phyloP scores from a whole-genome alignment of 1,140 invertebrate species.

The Conus betulinus region DNA sequence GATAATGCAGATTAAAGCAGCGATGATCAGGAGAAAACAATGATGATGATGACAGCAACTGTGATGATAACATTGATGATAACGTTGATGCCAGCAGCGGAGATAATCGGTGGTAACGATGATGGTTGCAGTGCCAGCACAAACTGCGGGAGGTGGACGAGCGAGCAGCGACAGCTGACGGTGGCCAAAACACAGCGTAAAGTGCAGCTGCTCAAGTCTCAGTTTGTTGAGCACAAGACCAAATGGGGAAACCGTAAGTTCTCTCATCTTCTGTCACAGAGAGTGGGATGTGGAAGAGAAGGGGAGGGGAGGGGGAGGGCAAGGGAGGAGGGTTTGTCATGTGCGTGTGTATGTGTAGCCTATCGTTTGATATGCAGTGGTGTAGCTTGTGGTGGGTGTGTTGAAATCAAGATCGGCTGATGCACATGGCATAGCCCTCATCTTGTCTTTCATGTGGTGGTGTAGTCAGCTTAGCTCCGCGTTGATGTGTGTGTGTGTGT shows the following conservation, averaged over 20 bases:
- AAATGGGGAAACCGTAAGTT: slow-evolving; percentile 73
- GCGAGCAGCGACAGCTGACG: slow-evolving; percentile 64
- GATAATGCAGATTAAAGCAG: no score
- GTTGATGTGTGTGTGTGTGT: no score
- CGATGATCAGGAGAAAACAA: no score
- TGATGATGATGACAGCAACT: no score
- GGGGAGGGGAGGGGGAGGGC: not conserved
- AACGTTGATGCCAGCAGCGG: no score
- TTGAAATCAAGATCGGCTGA: no score
- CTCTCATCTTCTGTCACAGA: not conserved
- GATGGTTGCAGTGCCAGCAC: not conserved
- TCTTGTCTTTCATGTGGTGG: no score
- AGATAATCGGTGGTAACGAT: not conserved
- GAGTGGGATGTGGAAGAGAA: not conserved
- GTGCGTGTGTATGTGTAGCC: not conserved
- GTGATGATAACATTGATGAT: no score
- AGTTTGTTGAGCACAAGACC: slow-evolving; percentile 73
- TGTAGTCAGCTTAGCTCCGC: no score
- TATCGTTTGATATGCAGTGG: not conserved
- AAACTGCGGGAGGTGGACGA: slow-evolving; percentile 65
- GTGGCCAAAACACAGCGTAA: slow-evolving; percentile 69
- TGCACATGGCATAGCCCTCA: no score
- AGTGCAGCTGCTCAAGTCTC: slow-evolving; percentile 70
- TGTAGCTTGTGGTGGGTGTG: no score
- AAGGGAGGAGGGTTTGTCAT: not conserved